Percentiles rank a stretch among this genome's conserved stretches.
Conservation (phyloP, 2,113 vertebrate genomes). For the Caretta caretta region DNA sequence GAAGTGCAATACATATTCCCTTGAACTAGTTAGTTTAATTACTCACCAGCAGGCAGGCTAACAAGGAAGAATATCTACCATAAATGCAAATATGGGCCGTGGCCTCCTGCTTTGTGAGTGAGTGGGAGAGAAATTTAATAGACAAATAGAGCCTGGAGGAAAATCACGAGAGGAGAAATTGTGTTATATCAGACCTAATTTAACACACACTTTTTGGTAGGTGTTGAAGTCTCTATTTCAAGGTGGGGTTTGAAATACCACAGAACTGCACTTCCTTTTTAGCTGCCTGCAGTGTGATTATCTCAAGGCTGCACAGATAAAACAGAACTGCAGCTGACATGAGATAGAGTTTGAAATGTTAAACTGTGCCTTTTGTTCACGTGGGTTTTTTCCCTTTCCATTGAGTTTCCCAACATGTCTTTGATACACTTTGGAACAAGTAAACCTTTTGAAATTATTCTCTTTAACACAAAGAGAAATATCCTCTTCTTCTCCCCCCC, state of each 20-base stretch:
- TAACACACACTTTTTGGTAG: neutral
- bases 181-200: accelerated
- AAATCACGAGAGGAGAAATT: neutral
- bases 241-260: neutral
- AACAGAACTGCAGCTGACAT: conserved; percentile 3
- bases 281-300: accelerated
- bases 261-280: neutral
- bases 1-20: neutral
- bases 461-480: conserved; percentile 22
- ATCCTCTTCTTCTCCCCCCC: neutral
- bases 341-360: conserved; percentile 35
- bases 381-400: conserved; percentile 31
- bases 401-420: neutral
- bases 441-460: conserved; percentile 31
- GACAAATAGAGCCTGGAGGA: neutral
- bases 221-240: neutral
- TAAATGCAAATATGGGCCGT: neutral
- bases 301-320: conserved; percentile 34
- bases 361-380: conserved; percentile 46
- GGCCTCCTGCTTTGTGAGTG: neutral
- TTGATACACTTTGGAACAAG: conserved; percentile 41
- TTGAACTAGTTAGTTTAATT: neutral
- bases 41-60: neutral
- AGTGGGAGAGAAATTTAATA: neutral
- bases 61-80: neutral